These are phyloP conservation scores for Petrocephalus microphthalmus DNA, from an alignment of 2,113 vertebrate species.

Conservation along the genomic window DNA sequence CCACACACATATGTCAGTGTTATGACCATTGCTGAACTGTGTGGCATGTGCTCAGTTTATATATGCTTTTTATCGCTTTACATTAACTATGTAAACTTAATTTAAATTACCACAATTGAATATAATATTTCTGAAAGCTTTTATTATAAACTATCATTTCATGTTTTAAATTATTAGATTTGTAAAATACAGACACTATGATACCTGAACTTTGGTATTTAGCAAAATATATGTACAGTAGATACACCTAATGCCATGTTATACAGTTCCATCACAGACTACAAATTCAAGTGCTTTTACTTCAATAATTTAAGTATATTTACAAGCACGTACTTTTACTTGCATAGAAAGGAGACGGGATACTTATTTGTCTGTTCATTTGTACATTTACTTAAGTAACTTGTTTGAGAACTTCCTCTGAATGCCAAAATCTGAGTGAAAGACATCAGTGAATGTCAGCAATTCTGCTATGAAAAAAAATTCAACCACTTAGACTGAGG, in stretches of 20 bases:
- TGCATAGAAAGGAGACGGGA: background rate
- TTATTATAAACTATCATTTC: no score
- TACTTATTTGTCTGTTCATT: background rate
- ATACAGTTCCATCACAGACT: background rate
- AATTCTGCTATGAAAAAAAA: background rate
- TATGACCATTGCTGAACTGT: background rate
- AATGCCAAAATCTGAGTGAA: background rate
- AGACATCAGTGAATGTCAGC: background rate
- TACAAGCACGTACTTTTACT: background rate
- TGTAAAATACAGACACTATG: background rate
- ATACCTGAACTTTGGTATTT: background rate
- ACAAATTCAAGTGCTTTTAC: background rate
- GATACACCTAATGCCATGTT: background rate
- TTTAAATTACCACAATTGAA: background rate
- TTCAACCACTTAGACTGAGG: background rate
- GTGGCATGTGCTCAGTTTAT: background rate
- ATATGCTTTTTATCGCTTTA: no score
- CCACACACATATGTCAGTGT: background rate
- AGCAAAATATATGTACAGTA: background rate
- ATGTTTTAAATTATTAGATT: no score
- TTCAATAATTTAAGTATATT: background rate
- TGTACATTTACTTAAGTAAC: background rate
- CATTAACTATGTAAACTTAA: background rate
- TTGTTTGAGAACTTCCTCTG: background rate
- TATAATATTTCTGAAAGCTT: background rate